Percentiles rank a stretch among this genome's conserved stretches.
Conservation (phyloP, 2,888 invertebrate species). For the Yponomeuta plumbellus region DNA sequence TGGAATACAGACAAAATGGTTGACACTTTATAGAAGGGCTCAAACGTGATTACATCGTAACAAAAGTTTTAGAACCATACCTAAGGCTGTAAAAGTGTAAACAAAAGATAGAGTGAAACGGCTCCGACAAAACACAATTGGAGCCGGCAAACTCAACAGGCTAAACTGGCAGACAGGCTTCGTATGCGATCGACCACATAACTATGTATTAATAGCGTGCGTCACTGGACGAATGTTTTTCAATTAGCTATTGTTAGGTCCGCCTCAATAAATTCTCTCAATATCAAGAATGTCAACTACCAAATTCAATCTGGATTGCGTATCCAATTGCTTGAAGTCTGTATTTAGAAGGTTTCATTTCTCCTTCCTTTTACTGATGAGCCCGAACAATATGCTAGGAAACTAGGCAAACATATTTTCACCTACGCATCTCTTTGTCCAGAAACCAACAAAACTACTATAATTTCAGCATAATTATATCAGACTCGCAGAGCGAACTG, state of each 20-base stretch:
- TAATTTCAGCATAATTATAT: too few relatives aligned
- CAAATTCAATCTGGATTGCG: not conserved
- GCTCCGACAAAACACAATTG: not conserved
- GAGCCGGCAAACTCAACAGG: not conserved
- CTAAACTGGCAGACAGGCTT: conserved; percentile 5
- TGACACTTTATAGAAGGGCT: not conserved
- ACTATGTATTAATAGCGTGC: conserved; percentile 36
- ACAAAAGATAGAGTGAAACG: not conserved
- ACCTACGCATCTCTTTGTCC: too few relatives aligned
- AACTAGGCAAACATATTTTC: too few relatives aligned
- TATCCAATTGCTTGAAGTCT: not conserved
- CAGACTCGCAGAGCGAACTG: too few relatives aligned
- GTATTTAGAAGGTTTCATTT: not conserved
- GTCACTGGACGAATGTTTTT: conserved; percentile 27
- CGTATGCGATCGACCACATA: conserved; percentile 24
- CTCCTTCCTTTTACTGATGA: too few relatives aligned
- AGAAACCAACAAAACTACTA: too few relatives aligned
- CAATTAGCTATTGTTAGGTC: conserved; percentile 15
- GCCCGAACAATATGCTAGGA: too few relatives aligned
- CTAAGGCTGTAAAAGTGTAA: not conserved
- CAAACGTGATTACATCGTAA: too few relatives aligned
- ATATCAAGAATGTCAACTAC: not conserved
- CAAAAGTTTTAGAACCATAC: not conserved
- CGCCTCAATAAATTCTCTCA: conserved; percentile 9
- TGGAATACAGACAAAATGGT: not conserved